Evolutionary conservation across 2,113 vertebrate species (phyloP).

Genomic region (Dasyprocta punctata): DNA sequence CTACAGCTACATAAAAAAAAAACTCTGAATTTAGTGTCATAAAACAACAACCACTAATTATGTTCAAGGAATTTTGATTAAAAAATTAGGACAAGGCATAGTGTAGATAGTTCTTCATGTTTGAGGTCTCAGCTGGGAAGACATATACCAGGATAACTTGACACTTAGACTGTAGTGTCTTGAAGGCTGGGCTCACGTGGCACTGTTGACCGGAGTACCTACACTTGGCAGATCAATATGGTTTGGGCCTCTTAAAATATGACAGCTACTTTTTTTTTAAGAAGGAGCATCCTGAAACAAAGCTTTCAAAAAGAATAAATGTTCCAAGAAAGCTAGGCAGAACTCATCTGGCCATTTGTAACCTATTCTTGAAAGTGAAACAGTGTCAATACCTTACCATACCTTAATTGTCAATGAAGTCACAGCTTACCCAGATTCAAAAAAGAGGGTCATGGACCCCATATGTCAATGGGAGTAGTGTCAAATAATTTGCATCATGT

Average conservation of each 20-base stretch:
- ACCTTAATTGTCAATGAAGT: not conserved
- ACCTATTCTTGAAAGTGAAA: not conserved
- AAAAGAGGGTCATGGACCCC: not conserved
- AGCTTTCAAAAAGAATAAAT: slow-evolving; percentile 10
- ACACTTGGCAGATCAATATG: not conserved
- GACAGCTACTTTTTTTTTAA: not conserved
- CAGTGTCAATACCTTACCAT: not conserved
- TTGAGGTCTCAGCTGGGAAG: not conserved
- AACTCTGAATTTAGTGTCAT: not conserved
- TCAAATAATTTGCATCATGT: not conserved
- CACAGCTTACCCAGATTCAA: not conserved
- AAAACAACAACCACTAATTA: not conserved
- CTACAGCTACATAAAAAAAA: not conserved
- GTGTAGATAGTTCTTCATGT: not conserved
- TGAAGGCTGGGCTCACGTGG: not conserved
- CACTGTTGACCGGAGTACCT: not conserved
- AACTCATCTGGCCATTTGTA: not conserved
- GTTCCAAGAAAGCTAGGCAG: not conserved
- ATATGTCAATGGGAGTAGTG: not conserved
- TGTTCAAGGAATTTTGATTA: not conserved
- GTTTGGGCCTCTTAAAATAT: not conserved
- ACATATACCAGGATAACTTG: not conserved
- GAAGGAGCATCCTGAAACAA: not conserved
- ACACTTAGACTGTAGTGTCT: not conserved
- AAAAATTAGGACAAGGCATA: not conserved